Base-by-base conservation (phyloP, 2,888 invertebrate genomes). In the Pseudoips prasinana region DNA sequence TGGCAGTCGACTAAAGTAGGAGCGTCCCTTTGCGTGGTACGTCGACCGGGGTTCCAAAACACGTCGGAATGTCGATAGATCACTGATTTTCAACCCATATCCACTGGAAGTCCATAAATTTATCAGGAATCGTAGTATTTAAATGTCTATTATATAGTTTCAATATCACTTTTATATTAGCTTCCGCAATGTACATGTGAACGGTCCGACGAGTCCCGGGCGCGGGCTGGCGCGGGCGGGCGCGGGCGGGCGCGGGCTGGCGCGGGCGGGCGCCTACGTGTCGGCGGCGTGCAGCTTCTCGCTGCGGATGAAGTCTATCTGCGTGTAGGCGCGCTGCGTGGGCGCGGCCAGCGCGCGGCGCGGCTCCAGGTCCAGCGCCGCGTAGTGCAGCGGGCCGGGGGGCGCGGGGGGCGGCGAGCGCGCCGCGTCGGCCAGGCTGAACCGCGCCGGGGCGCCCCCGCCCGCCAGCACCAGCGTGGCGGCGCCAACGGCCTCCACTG, bases 221-320 rank as follows among this genome's bases (percentile, higher is more conserved):
- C 18, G 18, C 8, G 24, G 1, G 20, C 8, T 6, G 6, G 14
- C n/a, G n/a, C n/a, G n/a, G n/a, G n/a, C n/a, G n/a, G n/a, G n/a
- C n/a, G n/a, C n/a, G n/a, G n/a, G n/a, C n/a, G n/a, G n/a, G n/a
- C n/a, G n/a, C n/a, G n/a, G n/a, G n/a, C n/a, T n/a, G n/a, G n/a
- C 46, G 29, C 28, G 8, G 3, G 20, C 28, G n/a, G 23, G 8
- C 10, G 20, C 11, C 55, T 65, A 67, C 2, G 69, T 64, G 50
- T 64, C 67, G 25, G 57, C 63, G 9, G 72, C 64, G 58, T 68
- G 72, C 8, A 72, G 58, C 33, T 74, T 63, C 58, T 91, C 92
- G 72, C 92, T 91, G 73, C 92, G 92, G 18, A 91, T 87, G 79
- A 95, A 95, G 89, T 95, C 95, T 43, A 95, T 95, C 85, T 94